Conservation (phyloP, 2,113 vertebrate genomes). For the Terrapene triunguis region DNA sequence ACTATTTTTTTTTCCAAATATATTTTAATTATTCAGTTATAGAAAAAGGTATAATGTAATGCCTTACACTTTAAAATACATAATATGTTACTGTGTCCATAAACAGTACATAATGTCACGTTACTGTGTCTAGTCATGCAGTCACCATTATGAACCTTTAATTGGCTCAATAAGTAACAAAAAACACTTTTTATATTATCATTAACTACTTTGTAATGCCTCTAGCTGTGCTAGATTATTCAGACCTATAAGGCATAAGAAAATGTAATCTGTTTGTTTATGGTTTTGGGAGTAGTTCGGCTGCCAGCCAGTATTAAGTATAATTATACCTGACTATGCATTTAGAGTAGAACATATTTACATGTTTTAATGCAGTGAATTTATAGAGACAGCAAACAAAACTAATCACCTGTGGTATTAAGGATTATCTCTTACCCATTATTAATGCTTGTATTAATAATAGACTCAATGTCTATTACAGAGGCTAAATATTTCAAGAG, state of each 20-base stretch:
- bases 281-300: neutral
- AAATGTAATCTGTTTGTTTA: neutral
- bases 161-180: neutral
- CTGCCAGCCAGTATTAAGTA: neutral
- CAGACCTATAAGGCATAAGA: neutral
- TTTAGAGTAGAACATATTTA: neutral
- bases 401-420: neutral
- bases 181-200: neutral
- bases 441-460: neutral
- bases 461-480: neutral
- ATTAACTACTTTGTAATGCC: neutral
- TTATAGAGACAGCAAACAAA: slow-evolving; percentile 21
- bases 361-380: slow-evolving; percentile 1
- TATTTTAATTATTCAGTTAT: neutral
- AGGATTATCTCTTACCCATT: neutral
- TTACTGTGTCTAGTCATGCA: neutral
- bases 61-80: accelerated
- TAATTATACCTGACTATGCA: slow-evolving; percentile 3
- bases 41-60: neutral
- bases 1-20: neutral
- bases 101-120: neutral
- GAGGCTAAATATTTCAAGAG: neutral
- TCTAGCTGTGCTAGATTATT: neutral
- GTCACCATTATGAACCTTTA: neutral
- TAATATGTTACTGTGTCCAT: neutral